phyloP scores from a whole-genome alignment of 2,113 vertebrate genomes.

The Morone chrysops region DNA sequence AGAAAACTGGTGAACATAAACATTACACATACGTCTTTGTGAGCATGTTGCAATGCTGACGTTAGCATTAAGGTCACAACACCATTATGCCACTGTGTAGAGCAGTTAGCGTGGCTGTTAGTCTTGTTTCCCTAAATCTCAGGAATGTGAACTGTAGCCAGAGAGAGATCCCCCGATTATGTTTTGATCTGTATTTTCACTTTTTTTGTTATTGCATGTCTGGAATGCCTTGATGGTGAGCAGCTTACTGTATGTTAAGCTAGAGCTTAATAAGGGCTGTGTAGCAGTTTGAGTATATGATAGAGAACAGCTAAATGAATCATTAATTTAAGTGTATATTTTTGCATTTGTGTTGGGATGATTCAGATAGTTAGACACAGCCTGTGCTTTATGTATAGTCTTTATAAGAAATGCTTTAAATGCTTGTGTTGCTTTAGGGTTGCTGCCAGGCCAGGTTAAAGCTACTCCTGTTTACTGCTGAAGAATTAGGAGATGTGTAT shows the following conservation, averaged over 20 bases:
- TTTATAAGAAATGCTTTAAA: slow-evolving; percentile 1
- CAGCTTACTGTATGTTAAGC: slow-evolving; percentile 4
- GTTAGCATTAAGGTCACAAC: neutral
- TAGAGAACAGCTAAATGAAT: neutral
- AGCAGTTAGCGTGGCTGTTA: neutral
- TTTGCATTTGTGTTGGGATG: neutral
- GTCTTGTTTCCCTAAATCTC: slow-evolving; percentile 26
- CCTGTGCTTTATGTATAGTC: neutral
- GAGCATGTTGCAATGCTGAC: slow-evolving; percentile 2
- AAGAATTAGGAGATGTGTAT: neutral
- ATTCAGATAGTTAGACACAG: neutral
- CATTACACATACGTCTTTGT: neutral
- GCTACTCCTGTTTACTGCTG: neutral
- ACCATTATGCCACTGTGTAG: neutral
- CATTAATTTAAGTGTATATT: neutral
- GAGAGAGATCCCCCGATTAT: slow-evolving; percentile 1
- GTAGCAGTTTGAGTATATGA: neutral
- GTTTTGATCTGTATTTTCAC: neutral
- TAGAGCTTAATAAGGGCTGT: neutral
- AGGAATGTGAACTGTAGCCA: slow-evolving; percentile 30
- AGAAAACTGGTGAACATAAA: neutral
- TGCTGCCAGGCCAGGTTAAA: neutral
- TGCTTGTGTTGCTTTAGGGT: neutral
- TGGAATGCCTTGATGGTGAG: slow-evolving; percentile 13
- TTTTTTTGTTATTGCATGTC: slow-evolving; percentile 7